phyloP scores from a whole-genome alignment of 2,797 vertebrate genomes.

The Lemur catta region DNA sequence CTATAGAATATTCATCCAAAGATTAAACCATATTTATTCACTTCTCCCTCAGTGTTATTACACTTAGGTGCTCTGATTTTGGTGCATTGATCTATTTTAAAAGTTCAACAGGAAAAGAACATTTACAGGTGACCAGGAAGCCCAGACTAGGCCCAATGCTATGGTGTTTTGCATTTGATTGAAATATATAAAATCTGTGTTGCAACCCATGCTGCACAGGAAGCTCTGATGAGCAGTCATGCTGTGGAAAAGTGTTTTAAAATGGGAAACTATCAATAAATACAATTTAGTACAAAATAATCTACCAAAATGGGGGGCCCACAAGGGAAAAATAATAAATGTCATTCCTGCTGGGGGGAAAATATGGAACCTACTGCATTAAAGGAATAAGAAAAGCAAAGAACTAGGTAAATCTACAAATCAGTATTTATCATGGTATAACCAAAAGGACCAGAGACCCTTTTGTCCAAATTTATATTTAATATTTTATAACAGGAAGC shows the following conservation, averaged over 20 bases:
- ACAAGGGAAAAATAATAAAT: background rate
- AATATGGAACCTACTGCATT: background rate
- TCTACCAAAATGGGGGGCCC: background rate
- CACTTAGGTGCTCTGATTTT: background rate
- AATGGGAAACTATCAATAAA: background rate
- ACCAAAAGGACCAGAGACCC: background rate
- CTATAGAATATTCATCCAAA: background rate
- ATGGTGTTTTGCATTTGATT: background rate
- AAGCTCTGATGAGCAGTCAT: background rate
- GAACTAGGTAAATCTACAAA: background rate
- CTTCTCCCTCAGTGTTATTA: background rate
- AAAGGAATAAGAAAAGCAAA: background rate
- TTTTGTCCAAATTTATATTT: background rate
- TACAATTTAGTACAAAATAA: background rate
- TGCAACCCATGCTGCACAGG: background rate
- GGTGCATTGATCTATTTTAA: background rate
- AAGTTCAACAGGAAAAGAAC: background rate
- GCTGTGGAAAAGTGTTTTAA: background rate
- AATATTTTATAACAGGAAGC: background rate
- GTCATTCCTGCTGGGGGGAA: background rate
- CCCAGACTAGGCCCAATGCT: background rate
- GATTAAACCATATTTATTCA: background rate
- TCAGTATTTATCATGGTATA: background rate
- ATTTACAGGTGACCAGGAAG: background rate
- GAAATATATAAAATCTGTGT: background rate